Base-by-base conservation (phyloP, 2,888 invertebrate species). In the Pristionchus exspectatus region DNA sequence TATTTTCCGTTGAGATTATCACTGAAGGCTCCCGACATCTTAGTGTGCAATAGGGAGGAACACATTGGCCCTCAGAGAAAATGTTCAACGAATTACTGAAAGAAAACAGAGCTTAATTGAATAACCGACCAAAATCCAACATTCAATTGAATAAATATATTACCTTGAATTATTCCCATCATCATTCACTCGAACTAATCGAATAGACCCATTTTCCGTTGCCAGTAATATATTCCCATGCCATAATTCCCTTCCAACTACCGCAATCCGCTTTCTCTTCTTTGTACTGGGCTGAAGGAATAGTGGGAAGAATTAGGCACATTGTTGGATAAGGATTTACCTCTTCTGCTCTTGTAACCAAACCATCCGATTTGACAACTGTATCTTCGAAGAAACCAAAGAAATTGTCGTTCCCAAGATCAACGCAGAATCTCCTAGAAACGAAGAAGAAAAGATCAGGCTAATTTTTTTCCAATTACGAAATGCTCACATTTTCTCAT, bases 31-130 rank as follows among this genome's bases (percentile, higher is more conserved):
- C 30, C 4, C 69, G 69, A 18, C 69, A 69, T 30, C 69, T 27
- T 0, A 69, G 69, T 16, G 69, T 69, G 18, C 69, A 69, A 69
- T 69, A 69, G 69, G 69, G 69, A 69, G 69, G 30, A 69, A 69
- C 69, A 69, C 69, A 69, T 30, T 69, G 69, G 18, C 69, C 69
- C 14, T 69, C 30, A n/a, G n/a, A n/a, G n/a, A n/a, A n/a, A n/a
- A n/a, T n/a, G n/a, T n/a, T n/a, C n/a, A n/a, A n/a, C n/a, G n/a
- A n/a, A n/a, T n/a, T n/a, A n/a, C n/a, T n/a, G n/a, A n/a, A n/a
- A n/a, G n/a, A n/a, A n/a, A n/a, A n/a, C n/a, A n/a, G n/a, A n/a
- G n/a, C n/a, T n/a, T n/a, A 9, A 69, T 27, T 14, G 24, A 63
- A 7, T 69, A 27, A 69, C 69, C 30, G 69, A 69, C 10, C 10